Evolutionary conservation across 2,113 vertebrate species (phyloP), one percentile per base, ranked within the genome.

Genomic region (Ceyx cyanopectus): DNA sequence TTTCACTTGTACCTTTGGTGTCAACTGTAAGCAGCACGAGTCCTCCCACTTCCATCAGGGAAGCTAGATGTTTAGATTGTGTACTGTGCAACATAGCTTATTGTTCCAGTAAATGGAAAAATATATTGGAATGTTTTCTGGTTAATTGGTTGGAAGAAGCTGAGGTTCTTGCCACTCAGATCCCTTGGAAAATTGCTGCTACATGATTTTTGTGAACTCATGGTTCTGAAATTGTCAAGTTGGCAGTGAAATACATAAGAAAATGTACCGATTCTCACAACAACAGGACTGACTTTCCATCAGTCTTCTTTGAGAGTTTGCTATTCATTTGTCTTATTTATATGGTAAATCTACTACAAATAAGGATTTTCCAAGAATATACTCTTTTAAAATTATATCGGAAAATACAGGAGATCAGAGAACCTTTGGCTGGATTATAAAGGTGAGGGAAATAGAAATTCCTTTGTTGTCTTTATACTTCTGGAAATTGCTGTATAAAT

Each of bases 221-320:
- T 87, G 40, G 63, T 87, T 95, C 57, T 94, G 92, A 83, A 87
- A 92, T 93, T 97, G 92, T 96, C 81, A 89, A 90, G 81, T 94
- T 51, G 23, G 85, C 81, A 80, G 92, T 90, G 21, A 62, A 79
- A 68, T 73, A 67, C 37, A 24, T 24, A 67, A 37, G 48, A 37
- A 75, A 78, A 94, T 53, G 77, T 94, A 86, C 76, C 76, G 93
- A 40, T 66, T 85, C 81, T 87, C 85, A 83, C 90, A 83, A 82
- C 70, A 96, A 81, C 20, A 80, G 80, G 45, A 81, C 68, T 96
- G 48, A 81, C 68, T 96, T 92, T 79, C 74, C 65, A 87, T 96
- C 91, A 82, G 67, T 95, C 81, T 91, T 97, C 84, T 80, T 92
- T 88, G 41, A 94, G 50, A 95, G 15, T 66, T 30, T 60, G 8